Evolutionary conservation across 2,113 vertebrate species (phyloP).

Genomic region (Pelobates fuscus): DNA sequence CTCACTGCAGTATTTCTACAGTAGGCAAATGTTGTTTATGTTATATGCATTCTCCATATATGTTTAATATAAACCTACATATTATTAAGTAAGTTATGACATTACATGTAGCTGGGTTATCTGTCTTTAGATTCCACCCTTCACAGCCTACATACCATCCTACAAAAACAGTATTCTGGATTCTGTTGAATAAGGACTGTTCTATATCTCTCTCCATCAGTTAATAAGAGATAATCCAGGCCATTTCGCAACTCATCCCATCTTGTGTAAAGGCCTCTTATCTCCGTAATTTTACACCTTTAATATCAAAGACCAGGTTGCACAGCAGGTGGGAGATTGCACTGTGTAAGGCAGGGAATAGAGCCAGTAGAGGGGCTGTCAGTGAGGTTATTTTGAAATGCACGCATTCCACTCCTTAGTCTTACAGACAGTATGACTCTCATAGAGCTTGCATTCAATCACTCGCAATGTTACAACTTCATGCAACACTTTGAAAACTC

Average conservation of each 20-base stretch:
- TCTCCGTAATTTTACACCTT: not conserved
- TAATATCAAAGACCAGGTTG: not conserved
- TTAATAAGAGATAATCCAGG: not conserved
- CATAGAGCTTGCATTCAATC: conserved; percentile 21
- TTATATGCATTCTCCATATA: not conserved
- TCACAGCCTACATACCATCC: not conserved
- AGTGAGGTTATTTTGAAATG: not conserved
- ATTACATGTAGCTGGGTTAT: not conserved
- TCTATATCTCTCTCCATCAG: not conserved
- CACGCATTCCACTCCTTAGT: not conserved
- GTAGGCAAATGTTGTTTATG: conserved; percentile 4
- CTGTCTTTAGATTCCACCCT: not conserved
- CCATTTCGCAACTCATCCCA: not conserved
- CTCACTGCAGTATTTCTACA: conserved; percentile 11
- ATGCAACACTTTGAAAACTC: not conserved
- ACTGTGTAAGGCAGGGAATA: not conserved
- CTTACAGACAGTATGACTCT: not conserved
- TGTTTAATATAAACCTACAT: not conserved
- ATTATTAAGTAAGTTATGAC: not conserved
- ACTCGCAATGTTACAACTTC: conserved; percentile 37
- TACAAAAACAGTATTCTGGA: not conserved
- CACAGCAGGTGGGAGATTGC: not conserved
- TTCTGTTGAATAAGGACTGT: not conserved
- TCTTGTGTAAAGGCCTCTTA: not conserved
- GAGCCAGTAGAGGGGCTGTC: not conserved